These are phyloP conservation scores for Fundulus diaphanus DNA, from an alignment of 2,797 vertebrate genomes.

Conservation along the genomic window DNA sequence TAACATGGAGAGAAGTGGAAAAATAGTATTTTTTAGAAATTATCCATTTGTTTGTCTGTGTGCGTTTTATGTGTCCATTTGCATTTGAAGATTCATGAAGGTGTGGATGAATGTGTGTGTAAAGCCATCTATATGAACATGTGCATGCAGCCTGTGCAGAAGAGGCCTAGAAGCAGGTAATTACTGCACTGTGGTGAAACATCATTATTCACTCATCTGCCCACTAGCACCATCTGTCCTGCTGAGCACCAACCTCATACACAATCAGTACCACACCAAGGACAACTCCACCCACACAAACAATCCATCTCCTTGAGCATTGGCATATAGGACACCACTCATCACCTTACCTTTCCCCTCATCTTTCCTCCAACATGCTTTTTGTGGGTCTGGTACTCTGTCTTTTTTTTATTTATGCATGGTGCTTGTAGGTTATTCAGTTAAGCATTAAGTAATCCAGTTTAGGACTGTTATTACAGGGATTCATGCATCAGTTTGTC, in stretches of 20 bases:
- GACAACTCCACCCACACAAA: slow-evolving; percentile 73
- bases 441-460: slow-evolving; percentile 60
- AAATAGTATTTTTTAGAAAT: background rate
- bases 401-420: slow-evolving; percentile 15
- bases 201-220: slow-evolving; percentile 83
- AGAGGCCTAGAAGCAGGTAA: slow-evolving; percentile 70
- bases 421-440: slow-evolving; percentile 34
- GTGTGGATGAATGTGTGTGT: slow-evolving; percentile 19
- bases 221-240: slow-evolving; percentile 80
- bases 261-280: slow-evolving; percentile 76
- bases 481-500: slow-evolving; percentile 48
- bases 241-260: slow-evolving; percentile 75
- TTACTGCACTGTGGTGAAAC: slow-evolving; percentile 76
- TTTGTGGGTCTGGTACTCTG: slow-evolving; percentile 13
- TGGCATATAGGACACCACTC: slow-evolving; percentile 61
- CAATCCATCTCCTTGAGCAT: slow-evolving; percentile 67
- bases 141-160: slow-evolving; percentile 33
- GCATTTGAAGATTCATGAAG: slow-evolving; percentile 6
- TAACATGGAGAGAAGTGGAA: background rate
- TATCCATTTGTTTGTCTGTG: background rate
- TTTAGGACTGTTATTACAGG: slow-evolving; percentile 22
- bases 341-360: slow-evolving; percentile 65
- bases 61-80: background rate
- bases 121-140: slow-evolving; percentile 28
- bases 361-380: slow-evolving; percentile 48